A percentile compares a stretch with the other conserved stretches of the same genome.
Evolutionary conservation across 2,888 invertebrate genomes (phyloP).

Genomic region (Leptura quadrifasciata): DNA sequence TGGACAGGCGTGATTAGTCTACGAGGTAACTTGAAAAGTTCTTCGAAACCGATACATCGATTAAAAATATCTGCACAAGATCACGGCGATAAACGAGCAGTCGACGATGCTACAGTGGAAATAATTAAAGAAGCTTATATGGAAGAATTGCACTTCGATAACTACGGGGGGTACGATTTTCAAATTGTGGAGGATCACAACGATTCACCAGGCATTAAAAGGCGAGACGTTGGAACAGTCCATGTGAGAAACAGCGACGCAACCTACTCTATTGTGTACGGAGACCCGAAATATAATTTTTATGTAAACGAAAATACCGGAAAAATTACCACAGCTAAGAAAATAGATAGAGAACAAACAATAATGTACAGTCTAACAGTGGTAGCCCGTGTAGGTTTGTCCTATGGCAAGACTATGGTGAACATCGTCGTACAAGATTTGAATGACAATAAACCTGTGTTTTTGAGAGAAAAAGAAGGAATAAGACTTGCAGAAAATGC

Average conservation of each 20-base stretch:
- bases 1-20: conserved; percentile 85
- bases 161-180: conserved; percentile 87
- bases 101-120: conserved; percentile 87
- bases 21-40: conserved; percentile 79
- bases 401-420: conserved; percentile 86
- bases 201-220: conserved; percentile 76
- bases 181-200: conserved; percentile 88
- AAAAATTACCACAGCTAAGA: conserved; percentile 84
- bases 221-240: conserved; percentile 87
- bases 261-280: conserved; percentile 86
- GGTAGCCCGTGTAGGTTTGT: conserved; percentile 85
- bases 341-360: conserved; percentile 89
- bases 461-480: conserved; percentile 86
- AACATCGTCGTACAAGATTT: conserved; percentile 89
- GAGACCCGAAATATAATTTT: conserved; percentile 87
- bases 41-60: conserved; percentile 82
- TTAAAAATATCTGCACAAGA: conserved; percentile 88
- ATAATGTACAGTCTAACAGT: conserved; percentile 86
- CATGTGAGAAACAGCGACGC: conserved; percentile 74
- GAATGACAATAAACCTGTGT: conserved; percentile 93
- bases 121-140: conserved; percentile 84
- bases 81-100: conserved; percentile 84
- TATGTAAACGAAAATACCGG: conserved; percentile 88
- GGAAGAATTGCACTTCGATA: conserved; percentile 85
- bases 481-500: conserved; percentile 90